Percentiles rank a stretch among this genome's conserved stretches.
Evolutionary conservation across 2,888 invertebrate genomes (phyloP).

Genomic region (Limnephilus marmoratus): DNA sequence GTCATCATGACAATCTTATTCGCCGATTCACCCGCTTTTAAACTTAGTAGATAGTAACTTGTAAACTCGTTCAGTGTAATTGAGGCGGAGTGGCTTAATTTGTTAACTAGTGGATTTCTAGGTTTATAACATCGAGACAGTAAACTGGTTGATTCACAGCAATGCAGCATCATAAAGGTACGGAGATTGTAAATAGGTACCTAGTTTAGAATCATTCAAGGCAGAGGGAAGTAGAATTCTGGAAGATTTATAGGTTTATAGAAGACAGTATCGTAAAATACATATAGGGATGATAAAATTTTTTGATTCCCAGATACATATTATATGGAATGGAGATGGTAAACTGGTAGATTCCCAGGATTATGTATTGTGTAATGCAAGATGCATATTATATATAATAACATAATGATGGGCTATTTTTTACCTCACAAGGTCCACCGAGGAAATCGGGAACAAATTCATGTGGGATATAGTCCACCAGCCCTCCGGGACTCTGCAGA

Average conservation of each 20-base stretch:
- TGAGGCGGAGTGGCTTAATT: neutral
- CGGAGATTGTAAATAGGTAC: neutral
- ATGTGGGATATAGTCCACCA: slow-evolving; percentile 90
- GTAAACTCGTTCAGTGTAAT: too few relatives aligned
- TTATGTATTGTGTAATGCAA: neutral
- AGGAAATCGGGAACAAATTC: slow-evolving; percentile 94
- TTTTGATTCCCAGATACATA: neutral
- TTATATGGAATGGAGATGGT: neutral
- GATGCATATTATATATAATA: too few relatives aligned
- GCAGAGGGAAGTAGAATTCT: neutral
- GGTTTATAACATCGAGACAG: too few relatives aligned
- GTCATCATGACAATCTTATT: too few relatives aligned
- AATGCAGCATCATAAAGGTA: neutral
- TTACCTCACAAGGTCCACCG: slow-evolving; percentile 91
- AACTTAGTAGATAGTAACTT: too few relatives aligned
- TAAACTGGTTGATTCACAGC: neutral
- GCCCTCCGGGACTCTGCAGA: slow-evolving; percentile 85
- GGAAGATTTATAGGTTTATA: neutral
- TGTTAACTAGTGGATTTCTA: neutral
- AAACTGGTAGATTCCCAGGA: neutral
- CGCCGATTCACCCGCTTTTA: too few relatives aligned
- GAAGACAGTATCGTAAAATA: neutral
- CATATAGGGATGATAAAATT: neutral
- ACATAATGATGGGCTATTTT: neutral
- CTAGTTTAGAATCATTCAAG: neutral